phyloP scores from a whole-genome alignment of 64 coral and sea anemone species.

The Pocillopora damicornis region DNA sequence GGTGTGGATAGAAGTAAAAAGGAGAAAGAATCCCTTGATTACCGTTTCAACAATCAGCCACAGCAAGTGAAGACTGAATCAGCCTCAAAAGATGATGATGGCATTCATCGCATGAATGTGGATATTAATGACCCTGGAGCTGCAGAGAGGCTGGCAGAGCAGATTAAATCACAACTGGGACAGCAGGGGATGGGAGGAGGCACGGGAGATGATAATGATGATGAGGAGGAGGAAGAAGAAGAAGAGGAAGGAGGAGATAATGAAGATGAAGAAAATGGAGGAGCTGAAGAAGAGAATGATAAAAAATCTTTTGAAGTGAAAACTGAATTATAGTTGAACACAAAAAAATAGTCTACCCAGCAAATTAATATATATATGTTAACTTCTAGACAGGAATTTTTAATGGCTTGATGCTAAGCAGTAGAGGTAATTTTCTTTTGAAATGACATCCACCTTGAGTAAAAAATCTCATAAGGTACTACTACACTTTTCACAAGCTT shows the following conservation, averaged over 20 bases:
- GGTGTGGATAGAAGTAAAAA: conserved; percentile 89
- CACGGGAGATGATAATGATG: conserved; percentile 12
- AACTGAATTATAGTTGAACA: conserved; percentile 1
- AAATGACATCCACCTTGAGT: no score
- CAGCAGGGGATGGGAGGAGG: conserved; percentile 15
- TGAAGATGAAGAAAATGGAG: background rate
- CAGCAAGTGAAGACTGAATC: conserved; percentile 53
- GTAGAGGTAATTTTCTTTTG: no score
- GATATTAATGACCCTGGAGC: conserved; percentile 91
- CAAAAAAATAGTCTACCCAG: background rate
- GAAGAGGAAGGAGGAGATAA: conserved; percentile 6
- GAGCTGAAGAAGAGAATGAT: conserved; percentile 10
- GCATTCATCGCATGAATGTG: conserved; percentile 72
- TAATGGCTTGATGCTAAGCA: no score
- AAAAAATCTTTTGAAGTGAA: conserved; percentile 15
- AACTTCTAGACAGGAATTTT: no score
- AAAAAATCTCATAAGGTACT: no score
- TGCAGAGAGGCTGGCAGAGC: conserved; percentile 72
- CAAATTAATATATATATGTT: background rate
- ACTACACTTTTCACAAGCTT: no score
- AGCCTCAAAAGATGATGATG: conserved; percentile 16
- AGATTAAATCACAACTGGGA: conserved; percentile 81
- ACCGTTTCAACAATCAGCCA: conserved; percentile 72
- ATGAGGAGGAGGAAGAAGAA: conserved; percentile 37
- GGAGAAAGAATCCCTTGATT: conserved; percentile 84